A percentile compares a stretch with the other conserved stretches of the same genome.
These are phyloP conservation scores for Centruroides sculpturatus DNA, from an alignment of 1,140 invertebrate genomes.

Conservation along the genomic window DNA sequence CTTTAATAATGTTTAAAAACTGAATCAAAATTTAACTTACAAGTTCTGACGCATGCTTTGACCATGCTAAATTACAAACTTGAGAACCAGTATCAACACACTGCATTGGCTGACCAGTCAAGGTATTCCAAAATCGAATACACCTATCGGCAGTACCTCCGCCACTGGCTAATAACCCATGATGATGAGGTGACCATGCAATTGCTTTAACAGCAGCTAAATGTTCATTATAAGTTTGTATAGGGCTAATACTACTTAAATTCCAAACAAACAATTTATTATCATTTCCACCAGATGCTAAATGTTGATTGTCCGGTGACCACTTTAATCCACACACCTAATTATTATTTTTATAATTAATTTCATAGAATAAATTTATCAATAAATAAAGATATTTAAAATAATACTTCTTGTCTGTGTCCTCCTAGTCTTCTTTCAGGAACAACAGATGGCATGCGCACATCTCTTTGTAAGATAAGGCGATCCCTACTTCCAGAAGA, in stretches of 20 bases:
- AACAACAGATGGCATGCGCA: conserved; percentile 64
- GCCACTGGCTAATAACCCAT: conserved; percentile 90
- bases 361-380: too few species aligned
- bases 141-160: conserved; percentile 97
- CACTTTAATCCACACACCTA: conserved; percentile 92
- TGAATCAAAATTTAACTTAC: conserved; percentile 36
- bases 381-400: too few species aligned
- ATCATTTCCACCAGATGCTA: conserved; percentile 98
- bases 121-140: conserved; percentile 97
- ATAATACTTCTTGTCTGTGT: conserved; percentile 80
- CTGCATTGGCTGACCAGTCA: conserved; percentile 98
- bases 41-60: conserved; percentile 93
- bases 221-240: conserved; percentile 95
- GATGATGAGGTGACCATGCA: conserved; percentile 98
- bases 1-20: neutral
- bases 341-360: neutral
- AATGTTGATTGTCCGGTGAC: conserved; percentile 96
- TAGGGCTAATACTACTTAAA: conserved; percentile 65
- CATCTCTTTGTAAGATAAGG: conserved; percentile 86
- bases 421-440: conserved; percentile 65
- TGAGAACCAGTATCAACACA: conserved; percentile 96
- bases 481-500: conserved; percentile 92
- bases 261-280: conserved; percentile 98
- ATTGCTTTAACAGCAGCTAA: conserved; percentile 97
- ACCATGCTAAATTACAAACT: conserved; percentile 99